Evolutionary conservation across 35 echinoderm and acorn worm species (phyloP).

Genomic region (Apostichopus japonicus): DNA sequence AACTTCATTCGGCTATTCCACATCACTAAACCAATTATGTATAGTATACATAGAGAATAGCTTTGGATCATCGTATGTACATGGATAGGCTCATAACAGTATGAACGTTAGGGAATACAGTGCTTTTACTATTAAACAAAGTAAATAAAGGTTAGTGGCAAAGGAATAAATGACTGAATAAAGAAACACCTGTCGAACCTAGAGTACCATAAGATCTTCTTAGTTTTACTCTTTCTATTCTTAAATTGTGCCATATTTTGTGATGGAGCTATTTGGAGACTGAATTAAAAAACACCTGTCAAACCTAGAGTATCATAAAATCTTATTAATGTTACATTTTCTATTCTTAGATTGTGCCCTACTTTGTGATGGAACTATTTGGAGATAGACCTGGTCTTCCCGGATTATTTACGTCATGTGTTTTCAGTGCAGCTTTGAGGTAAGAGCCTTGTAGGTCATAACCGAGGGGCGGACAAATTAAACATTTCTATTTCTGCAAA

Average conservation of each 20-base stretch:
- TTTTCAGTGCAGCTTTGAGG: constrained; percentile 95
- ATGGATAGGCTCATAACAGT: no score
- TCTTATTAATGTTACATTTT: not conserved
- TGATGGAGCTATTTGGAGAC: constrained; percentile 88
- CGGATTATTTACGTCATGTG: constrained; percentile 78
- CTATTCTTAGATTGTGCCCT: constrained; percentile 75
- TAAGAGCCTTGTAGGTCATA: constrained; percentile 3
- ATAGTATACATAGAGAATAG: no score
- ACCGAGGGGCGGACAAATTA: no score
- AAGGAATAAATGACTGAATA: no score
- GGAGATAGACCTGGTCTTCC: constrained; percentile 81
- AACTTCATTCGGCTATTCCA: no score
- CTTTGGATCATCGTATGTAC: no score
- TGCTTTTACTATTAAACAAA: no score
- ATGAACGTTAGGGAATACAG: no score
- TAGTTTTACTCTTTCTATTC: not conserved
- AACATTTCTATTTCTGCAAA: no score
- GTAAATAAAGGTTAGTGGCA: no score
- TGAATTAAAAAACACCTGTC: not conserved
- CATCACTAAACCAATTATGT: no score
- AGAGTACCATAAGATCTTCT: not conserved
- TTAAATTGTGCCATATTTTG: constrained; percentile 87
- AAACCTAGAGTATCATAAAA: not conserved
- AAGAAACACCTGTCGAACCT: not conserved
- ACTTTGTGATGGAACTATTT: constrained; percentile 94